These are phyloP conservation scores for Emys orbicularis DNA, from an alignment of 2,797 vertebrate genomes.

Conservation along the genomic window DNA sequence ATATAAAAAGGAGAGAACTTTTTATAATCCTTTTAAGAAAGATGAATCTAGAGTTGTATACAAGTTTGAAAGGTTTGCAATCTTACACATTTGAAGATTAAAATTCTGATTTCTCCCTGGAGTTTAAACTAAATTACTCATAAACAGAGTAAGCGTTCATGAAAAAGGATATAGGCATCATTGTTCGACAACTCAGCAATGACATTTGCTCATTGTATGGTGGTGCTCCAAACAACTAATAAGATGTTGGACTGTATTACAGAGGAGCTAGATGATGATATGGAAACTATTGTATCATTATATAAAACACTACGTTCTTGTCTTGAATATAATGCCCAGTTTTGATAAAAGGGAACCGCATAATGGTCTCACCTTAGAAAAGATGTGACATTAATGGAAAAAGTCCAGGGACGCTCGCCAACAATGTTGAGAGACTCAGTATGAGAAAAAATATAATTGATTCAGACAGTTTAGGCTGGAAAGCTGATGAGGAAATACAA, in stretches of 20 bases:
- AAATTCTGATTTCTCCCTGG: not conserved
- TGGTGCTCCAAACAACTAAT: not conserved
- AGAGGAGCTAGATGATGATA: not conserved
- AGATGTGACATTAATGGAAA: not conserved
- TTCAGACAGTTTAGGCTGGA: slow-evolving; percentile 31
- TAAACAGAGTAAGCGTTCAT: not conserved
- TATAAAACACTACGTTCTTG: not conserved
- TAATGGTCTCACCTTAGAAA: not conserved
- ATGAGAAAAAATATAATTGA: not conserved
- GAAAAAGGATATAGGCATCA: not conserved
- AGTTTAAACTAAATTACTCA: not conserved
- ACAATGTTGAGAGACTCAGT: not conserved
- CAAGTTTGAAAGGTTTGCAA: not conserved
- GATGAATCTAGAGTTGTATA: accelerated
- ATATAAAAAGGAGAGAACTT: not conserved
- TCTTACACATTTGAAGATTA: not conserved
- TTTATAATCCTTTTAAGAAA: not conserved
- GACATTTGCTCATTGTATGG: not conserved
- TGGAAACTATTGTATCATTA: not conserved
- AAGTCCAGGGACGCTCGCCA: not conserved
- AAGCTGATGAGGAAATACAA: slow-evolving; percentile 35
- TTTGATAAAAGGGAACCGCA: not conserved
- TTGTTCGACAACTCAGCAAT: not conserved
- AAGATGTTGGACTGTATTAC: not conserved
- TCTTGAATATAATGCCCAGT: not conserved